phyloP scores from a whole-genome alignment of 2,113 vertebrate species.

The Hippocampus guttulatus region DNA sequence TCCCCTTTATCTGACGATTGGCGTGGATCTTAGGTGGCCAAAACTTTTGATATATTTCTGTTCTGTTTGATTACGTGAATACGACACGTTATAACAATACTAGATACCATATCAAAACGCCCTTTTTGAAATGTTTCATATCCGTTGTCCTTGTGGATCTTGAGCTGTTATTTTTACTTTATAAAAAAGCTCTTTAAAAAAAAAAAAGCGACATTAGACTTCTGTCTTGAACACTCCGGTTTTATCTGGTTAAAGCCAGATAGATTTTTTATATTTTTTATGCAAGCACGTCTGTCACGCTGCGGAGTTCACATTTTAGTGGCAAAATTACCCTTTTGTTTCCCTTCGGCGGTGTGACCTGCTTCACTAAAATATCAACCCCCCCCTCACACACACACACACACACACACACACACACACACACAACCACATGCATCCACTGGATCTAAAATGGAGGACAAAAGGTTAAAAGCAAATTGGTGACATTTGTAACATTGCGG shows the following conservation, averaged over 20 bases:
- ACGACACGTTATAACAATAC: too few relatives aligned
- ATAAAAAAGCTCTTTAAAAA: too few relatives aligned
- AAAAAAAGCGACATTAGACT: too few relatives aligned
- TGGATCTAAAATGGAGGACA: neutral
- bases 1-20: too few relatives aligned
- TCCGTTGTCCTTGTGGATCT: too few relatives aligned
- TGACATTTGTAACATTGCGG: constrained; percentile 3
- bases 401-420: neutral
- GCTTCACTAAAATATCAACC: neutral
- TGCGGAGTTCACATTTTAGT: neutral
- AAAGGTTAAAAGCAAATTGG: neutral
- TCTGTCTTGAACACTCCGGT: too few relatives aligned
- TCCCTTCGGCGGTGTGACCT: neutral
- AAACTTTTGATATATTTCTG: too few relatives aligned
- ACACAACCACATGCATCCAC: neutral
- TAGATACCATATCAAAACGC: too few relatives aligned
- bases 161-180: too few relatives aligned
- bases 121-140: too few relatives aligned
- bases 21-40: too few relatives aligned
- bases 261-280: neutral
- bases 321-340: constrained; percentile 4
- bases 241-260: neutral
- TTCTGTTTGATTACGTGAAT: too few relatives aligned
- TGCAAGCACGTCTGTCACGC: neutral
- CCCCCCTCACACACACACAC: neutral